A percentile compares a stretch with the other conserved stretches of the same genome.
These are phyloP conservation scores for Bombylius major DNA, from an alignment of 2,888 invertebrate species.

Conservation along the genomic window DNA sequence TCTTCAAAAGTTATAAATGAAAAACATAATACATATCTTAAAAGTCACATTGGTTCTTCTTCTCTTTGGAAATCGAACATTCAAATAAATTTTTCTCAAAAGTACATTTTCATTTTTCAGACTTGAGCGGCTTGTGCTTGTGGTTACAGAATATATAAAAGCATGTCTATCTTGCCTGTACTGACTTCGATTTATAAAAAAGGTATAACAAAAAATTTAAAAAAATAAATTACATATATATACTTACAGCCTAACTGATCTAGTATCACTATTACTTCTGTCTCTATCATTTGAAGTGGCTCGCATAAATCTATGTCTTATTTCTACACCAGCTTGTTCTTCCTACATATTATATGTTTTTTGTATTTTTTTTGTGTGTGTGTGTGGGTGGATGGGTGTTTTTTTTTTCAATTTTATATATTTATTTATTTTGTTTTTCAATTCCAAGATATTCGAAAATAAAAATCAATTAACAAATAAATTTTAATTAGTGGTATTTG, in stretches of 20 bases:
- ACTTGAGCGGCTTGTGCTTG: too few species aligned
- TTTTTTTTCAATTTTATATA: not conserved
- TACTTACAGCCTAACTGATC: slow-evolving; percentile 27
- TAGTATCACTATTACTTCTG: slow-evolving; percentile 26
- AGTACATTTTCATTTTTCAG: too few species aligned
- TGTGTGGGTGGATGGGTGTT: slow-evolving; percentile 5
- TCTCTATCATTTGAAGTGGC: slow-evolving; percentile 25
- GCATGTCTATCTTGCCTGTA: too few species aligned
- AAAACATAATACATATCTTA: too few species aligned
- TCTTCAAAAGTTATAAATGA: too few species aligned
- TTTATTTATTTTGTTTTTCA: slow-evolving; percentile 1
- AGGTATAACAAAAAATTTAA: not conserved
- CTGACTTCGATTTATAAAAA: not conserved
- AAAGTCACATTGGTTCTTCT: too few species aligned
- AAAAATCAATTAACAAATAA: not conserved
- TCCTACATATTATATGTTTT: slow-evolving; percentile 31
- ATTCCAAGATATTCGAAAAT: not conserved
- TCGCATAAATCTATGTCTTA: slow-evolving; percentile 26
- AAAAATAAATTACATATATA: slow-evolving; percentile 2
- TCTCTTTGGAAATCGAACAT: too few species aligned
- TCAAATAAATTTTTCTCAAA: too few species aligned
- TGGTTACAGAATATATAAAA: too few species aligned
- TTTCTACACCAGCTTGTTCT: slow-evolving; percentile 46
- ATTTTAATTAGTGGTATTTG: too few species aligned
- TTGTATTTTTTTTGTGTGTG: not conserved